Evolutionary conservation across 2,888 invertebrate species (phyloP).

Genomic region (Himalopsyche japonica): DNA sequence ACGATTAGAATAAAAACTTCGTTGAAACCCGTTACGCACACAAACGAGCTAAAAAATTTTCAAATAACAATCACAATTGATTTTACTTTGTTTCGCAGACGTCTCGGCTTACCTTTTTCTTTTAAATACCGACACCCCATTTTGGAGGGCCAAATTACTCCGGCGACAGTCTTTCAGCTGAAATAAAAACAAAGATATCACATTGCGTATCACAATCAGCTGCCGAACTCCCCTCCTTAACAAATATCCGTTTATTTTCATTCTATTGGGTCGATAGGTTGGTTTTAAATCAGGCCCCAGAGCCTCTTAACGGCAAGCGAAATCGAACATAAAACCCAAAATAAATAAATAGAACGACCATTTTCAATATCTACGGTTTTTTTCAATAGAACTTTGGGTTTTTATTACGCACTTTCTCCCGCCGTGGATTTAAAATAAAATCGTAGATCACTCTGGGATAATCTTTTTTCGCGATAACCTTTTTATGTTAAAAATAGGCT

Average conservation of each 20-base stretch:
- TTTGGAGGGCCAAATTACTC: background rate
- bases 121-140: background rate
- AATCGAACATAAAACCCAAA: constrained; percentile 36
- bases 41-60: background rate
- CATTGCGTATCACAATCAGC: background rate
- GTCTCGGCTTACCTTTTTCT: background rate
- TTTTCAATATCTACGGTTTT: constrained; percentile 30
- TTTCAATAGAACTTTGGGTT: constrained; percentile 20
- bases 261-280: constrained; percentile 30
- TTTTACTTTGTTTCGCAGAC: background rate
- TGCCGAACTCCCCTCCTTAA: background rate
- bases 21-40: background rate
- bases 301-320: constrained; percentile 35
- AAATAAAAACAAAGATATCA: background rate
- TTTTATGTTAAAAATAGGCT: background rate
- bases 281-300: constrained; percentile 38
- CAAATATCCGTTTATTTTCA: constrained; percentile 28
- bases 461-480: constrained; percentile 20
- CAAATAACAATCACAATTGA: background rate
- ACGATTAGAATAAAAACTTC: background rate
- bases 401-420: constrained; percentile 24
- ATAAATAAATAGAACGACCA: constrained; percentile 36
- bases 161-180: background rate
- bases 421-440: constrained; percentile 15
- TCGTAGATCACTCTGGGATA: constrained; percentile 23